phyloP scores from a whole-genome alignment of 2,113 vertebrate species.

The Podocnemis expansa region DNA sequence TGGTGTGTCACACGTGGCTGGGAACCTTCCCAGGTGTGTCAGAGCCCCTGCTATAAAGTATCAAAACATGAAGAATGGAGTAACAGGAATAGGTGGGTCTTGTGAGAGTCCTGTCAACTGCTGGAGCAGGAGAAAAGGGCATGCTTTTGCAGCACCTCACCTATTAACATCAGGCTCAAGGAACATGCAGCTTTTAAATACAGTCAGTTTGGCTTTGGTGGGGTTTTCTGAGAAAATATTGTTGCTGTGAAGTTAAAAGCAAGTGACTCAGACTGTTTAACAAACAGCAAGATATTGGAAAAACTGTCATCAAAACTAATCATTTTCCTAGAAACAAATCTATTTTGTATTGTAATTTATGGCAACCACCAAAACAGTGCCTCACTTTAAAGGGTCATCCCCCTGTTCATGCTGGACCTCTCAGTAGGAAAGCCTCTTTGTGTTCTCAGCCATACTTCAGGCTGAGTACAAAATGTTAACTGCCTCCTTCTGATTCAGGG shows the following conservation, averaged over 20 bases:
- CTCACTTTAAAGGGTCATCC: neutral
- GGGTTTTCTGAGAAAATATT: neutral
- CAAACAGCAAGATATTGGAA: neutral
- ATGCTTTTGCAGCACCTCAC: neutral
- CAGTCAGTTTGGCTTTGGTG: constrained; percentile 17
- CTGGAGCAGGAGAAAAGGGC: constrained; percentile 10
- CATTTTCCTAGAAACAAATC: neutral
- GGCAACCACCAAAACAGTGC: neutral
- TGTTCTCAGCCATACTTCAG: neutral
- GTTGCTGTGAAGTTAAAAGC: neutral
- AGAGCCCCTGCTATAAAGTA: no score
- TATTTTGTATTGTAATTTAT: neutral
- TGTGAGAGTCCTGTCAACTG: constrained; percentile 15
- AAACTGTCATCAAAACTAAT: neutral
- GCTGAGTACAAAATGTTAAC: neutral
- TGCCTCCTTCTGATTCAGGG: neutral
- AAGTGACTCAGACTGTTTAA: neutral
- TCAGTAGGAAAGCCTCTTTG: neutral
- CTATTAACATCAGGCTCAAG: neutral
- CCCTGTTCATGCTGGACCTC: neutral
- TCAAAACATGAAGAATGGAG: neutral
- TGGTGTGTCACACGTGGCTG: no score
- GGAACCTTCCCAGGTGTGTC: no score
- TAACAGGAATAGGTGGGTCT: constrained; percentile 47
- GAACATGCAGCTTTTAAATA: neutral